These are phyloP conservation scores for Limnodromus scolopaceus DNA, from an alignment of 2,797 vertebrate genomes.

Conservation along the genomic window DNA sequence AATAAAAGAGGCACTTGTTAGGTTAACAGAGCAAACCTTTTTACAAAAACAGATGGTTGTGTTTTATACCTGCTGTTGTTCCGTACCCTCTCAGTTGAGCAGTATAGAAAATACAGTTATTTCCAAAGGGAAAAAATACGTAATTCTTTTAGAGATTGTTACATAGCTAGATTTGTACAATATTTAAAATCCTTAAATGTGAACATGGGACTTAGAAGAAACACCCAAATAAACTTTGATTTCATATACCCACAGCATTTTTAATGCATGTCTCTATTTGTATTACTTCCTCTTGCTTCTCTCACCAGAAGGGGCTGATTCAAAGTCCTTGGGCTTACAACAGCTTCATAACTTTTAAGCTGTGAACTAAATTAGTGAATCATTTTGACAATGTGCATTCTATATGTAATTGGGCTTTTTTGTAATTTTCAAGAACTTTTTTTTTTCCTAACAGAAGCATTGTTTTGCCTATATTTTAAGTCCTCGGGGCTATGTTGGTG, in stretches of 20 bases:
- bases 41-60: not conserved
- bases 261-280: not conserved
- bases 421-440: not conserved
- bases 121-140: not conserved
- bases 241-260: not conserved
- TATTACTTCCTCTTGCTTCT: not conserved
- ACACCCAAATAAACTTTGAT: not conserved
- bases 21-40: not conserved
- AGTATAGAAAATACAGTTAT: not conserved
- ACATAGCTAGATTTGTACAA: not conserved
- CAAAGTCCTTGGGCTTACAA: not conserved
- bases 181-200: not conserved
- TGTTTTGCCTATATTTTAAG: not conserved
- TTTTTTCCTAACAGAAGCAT: not conserved
- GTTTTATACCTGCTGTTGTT: not conserved
- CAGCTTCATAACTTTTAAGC: not conserved
- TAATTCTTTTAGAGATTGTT: not conserved
- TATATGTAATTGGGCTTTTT: not conserved
- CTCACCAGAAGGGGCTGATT: not conserved
- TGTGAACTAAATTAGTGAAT: not conserved
- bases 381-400: not conserved
- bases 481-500: not conserved
- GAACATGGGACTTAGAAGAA: not conserved
- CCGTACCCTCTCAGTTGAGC: not conserved
- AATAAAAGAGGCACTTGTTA: not conserved